Evolutionary conservation across 2,113 vertebrate species (phyloP), one percentile per base, ranked within the genome.

Genomic region (Indri indri): DNA sequence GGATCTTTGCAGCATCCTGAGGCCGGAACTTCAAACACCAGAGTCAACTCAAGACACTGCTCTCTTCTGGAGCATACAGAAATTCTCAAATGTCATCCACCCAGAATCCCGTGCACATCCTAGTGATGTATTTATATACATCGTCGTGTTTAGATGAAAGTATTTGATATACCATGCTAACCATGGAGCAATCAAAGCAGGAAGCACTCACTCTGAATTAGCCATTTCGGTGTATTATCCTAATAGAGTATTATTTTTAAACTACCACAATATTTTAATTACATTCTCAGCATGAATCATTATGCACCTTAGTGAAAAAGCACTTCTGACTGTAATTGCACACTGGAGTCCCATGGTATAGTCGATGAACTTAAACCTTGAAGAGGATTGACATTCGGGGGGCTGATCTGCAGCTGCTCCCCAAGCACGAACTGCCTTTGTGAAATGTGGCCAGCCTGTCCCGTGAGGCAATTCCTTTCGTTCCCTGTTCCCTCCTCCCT

Each of bases 221-320:
- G 95, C 80, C 96, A 37, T 92, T 85, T 94, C 57, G 65, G 85
- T 94, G 96, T 80, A 90, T 95, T 94, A 96, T 71, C 96, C 89
- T 97, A 93, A 96, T 90, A 95, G 96, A 88, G 97, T 34, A 94
- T 97, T 92, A 95, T 97, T 96, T 97, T 97, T 95, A 97, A 96
- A 97, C 97, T 80, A 92, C 94, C 76, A 90, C 91, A 90, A 96
- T 95, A 97, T 96, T 97, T 96, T 96, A 97, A 97, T 96, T 97
- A 95, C 82, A 45, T 88, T 94, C 97, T 97, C 97, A 97, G 97
- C 96, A 47, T 77, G 96, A 96, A 87, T 94, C 97, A 91, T 94
- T 93, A 93, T 40, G 94, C 59, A 93, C 86, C 96, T 96, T 74
- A 80, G 95, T 91, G 95, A 65, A 61, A 85, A 95, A 83, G 97